Base-by-base conservation (phyloP, 2,797 vertebrate species). In the Bradypodion ventrale region DNA sequence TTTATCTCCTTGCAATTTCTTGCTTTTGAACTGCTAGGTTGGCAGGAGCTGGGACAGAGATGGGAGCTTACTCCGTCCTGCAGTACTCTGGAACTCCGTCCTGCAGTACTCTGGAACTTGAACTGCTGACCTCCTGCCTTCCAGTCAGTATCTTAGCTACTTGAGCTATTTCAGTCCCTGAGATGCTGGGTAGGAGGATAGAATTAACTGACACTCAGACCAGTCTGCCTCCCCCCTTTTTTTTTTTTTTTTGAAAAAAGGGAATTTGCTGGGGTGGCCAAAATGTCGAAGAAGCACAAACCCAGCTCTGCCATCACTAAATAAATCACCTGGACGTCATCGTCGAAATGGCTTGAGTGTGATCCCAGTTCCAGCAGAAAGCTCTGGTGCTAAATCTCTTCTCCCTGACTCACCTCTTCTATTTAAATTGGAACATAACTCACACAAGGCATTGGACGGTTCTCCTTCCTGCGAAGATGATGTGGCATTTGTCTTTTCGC, bases 331-430 rank as follows among this genome's bases (percentile, higher is more conserved):
- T 13, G 5, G 15, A 65, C 68, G 32, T 35, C 76, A 56, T 88
- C 84, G 81, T 80, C 83, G 68, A 88, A 85, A 59, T 29, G 49
- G 78, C 83, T 84, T 76, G 75, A 76, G 72, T 6, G 78, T 80
- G 42, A 72, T 77, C 83, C 60, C 63, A 25, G 44, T 63, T 83
- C 84, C 73, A 15, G 79, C 63, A 80, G 49, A 13, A 27, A 60
- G 15, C 72, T 87, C 60, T 27, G 46, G 69, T 13, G 7, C 79
- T 74, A 79, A 25, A 35, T 84, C 46, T 80, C 70, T 46, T 46
- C 21, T 7, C 66, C n/a, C 70, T 80, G 59, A 76, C 87, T 87
- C 87, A 32, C 78, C 52, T 68, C 37, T 87, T 83, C 62, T 7
- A 27, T 23, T 49, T 83, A 77, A 90, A 85, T 5, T 3, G 13